These are phyloP conservation scores for Diceros bicornis DNA, from an alignment of 2,797 vertebrate genomes.

Conservation along the genomic window DNA sequence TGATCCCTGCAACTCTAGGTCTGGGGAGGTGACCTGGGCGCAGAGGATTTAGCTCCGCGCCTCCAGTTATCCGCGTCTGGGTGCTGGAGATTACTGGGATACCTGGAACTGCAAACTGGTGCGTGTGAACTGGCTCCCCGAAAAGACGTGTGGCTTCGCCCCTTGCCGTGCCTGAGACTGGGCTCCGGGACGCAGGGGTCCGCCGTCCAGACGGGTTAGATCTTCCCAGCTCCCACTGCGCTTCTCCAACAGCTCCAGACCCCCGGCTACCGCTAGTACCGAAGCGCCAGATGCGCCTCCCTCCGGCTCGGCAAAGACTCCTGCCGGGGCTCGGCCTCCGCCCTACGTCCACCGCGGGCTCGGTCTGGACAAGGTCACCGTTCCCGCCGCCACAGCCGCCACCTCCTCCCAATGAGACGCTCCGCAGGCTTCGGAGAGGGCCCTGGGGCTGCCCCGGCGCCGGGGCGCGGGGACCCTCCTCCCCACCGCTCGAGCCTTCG, in stretches of 20 bases:
- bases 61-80: neutral
- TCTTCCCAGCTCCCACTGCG: conserved; percentile 35
- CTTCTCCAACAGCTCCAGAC: conserved; percentile 53
- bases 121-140: conserved; percentile 11
- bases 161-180: neutral
- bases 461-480: conserved; percentile 71
- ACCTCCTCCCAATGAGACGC: neutral
- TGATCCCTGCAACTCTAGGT: neutral
- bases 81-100: conserved; percentile 11
- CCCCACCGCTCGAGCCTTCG: conserved; percentile 55
- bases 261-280: conserved; percentile 32
- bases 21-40: neutral
- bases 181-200: neutral
- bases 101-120: conserved; percentile 52
- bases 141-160: conserved; percentile 37
- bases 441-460: conserved; percentile 52
- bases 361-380: conserved; percentile 74
- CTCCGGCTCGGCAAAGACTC: conserved; percentile 58
- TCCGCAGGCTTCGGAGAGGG: neutral
- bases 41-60: neutral
- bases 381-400: neutral
- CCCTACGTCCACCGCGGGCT: conserved; percentile 74
- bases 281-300: conserved; percentile 78
- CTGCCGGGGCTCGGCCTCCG: conserved; percentile 84
- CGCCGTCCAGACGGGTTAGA: neutral